Percentiles rank a stretch among this genome's conserved stretches.
Evolutionary conservation across 2,888 invertebrate species (phyloP).

Genomic region (Chesias legatella): DNA sequence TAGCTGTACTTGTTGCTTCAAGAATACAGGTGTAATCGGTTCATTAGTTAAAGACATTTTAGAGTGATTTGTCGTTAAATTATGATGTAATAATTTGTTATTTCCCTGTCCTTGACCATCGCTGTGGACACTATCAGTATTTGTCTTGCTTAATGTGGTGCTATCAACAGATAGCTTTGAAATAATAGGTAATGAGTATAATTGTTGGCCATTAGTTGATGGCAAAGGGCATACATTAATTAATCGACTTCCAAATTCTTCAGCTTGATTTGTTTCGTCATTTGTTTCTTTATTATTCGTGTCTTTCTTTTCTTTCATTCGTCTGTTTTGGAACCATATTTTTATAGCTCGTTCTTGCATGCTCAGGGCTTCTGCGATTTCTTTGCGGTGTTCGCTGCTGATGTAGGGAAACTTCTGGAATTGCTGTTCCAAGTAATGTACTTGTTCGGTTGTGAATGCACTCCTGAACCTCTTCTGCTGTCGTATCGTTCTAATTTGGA

Average conservation of each 20-base stretch:
- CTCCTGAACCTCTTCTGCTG: conserved; percentile 67
- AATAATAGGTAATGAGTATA: conserved; percentile 35
- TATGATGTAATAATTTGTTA: conserved; percentile 3
- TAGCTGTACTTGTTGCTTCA: conserved; percentile 1
- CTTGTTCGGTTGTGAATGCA: conserved; percentile 88
- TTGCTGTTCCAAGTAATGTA: conserved; percentile 86
- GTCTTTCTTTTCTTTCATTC: conserved; percentile 87
- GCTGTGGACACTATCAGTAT: conserved; percentile 5
- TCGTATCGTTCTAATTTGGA: conserved; percentile 19
- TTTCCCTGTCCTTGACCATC: neutral
- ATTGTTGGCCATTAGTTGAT: conserved; percentile 39
- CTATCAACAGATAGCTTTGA: conserved; percentile 15
- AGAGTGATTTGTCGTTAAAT: conserved; percentile 2
- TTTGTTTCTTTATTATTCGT: conserved; percentile 35
- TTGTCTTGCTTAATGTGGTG: neutral
- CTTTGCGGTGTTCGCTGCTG: conserved; percentile 83
- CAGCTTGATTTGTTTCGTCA: conserved; percentile 29
- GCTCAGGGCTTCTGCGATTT: conserved; percentile 82
- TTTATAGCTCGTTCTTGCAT: conserved; percentile 88
- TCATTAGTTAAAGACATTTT: neutral
- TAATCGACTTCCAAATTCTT: conserved; percentile 37
- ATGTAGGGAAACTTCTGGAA: conserved; percentile 85
- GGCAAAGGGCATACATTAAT: conserved; percentile 33
- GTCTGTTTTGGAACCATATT: conserved; percentile 91
- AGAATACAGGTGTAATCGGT: neutral